phyloP scores from a whole-genome alignment of 2,113 vertebrate genomes.

The Psilopsiagon aymara region DNA sequence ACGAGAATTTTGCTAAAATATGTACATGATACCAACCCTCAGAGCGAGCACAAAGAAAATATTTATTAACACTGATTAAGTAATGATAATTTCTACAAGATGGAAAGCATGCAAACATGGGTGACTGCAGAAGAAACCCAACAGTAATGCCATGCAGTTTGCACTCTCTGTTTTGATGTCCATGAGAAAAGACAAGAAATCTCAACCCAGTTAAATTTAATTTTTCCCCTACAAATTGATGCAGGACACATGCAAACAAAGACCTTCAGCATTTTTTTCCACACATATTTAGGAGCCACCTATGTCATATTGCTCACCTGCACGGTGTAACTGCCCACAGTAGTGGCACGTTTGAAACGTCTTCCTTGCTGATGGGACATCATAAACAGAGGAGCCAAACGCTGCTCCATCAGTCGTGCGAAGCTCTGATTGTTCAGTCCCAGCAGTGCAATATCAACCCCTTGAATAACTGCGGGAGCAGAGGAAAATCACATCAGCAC shows the following conservation, averaged over 20 bases:
- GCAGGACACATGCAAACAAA: not conserved
- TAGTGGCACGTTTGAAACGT: slow-evolving; percentile 88
- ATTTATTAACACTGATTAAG: slow-evolving; percentile 4
- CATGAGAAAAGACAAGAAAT: not conserved
- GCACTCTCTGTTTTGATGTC: fast-evolving
- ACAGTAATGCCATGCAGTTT: not conserved
- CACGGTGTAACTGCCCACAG: slow-evolving; percentile 92
- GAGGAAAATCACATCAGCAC: not conserved
- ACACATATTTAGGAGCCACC: not conserved
- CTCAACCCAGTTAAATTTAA: not conserved
- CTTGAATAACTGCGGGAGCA: slow-evolving; percentile 87
- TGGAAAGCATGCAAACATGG: not conserved
- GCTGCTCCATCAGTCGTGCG: slow-evolving; percentile 93
- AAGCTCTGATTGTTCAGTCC: slow-evolving; percentile 96
- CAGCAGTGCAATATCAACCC: slow-evolving; percentile 89
- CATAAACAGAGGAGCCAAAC: slow-evolving; percentile 92
- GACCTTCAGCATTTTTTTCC: not conserved
- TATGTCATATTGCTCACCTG: slow-evolving; percentile 76
- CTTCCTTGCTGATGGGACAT: slow-evolving; percentile 90
- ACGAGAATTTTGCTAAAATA: not conserved
- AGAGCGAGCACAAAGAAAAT: not conserved
- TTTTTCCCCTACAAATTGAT: not conserved
- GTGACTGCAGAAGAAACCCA: not conserved
- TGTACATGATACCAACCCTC: not conserved
- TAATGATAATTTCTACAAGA: not conserved